phyloP scores from a whole-genome alignment of 1,140 invertebrate species.

The Acyrthosiphon pisum region DNA sequence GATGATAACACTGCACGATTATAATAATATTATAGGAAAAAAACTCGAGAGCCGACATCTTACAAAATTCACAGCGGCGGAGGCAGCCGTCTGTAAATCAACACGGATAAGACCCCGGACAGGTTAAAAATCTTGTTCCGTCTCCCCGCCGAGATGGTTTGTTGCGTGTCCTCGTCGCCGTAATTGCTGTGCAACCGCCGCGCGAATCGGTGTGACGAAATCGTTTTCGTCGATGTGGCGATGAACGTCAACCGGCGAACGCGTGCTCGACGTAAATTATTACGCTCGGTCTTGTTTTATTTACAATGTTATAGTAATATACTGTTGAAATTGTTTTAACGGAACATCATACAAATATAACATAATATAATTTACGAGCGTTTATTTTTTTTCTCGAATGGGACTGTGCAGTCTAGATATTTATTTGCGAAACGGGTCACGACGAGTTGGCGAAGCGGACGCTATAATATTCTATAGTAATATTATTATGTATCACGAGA shows the following conservation, averaged over 20 bases:
- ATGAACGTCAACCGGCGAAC: background rate
- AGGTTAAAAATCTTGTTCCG: background rate
- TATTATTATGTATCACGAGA: background rate
- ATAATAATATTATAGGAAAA: background rate
- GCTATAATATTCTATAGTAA: background rate
- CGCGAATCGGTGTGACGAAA: constrained; percentile 44
- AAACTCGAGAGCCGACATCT: background rate
- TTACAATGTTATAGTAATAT: background rate
- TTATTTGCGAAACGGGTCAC: constrained; percentile 30
- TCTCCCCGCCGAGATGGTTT: background rate
- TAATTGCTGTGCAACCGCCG: background rate
- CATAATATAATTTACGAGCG: background rate
- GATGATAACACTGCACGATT: background rate
- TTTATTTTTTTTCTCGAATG: background rate
- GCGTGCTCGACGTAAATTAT: constrained; percentile 9
- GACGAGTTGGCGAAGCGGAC: background rate
- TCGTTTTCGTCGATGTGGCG: background rate
- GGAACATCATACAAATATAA: background rate
- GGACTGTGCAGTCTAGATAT: background rate
- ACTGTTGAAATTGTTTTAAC: background rate
- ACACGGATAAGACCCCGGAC: background rate
- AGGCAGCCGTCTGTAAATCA: background rate
- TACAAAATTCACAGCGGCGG: background rate
- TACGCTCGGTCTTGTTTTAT: background rate
- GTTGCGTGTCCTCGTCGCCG: background rate